These are phyloP conservation scores for Dendrophyllia cribrosa DNA, from an alignment of 64 coral and sea anemone genomes.

Conservation along the genomic window DNA sequence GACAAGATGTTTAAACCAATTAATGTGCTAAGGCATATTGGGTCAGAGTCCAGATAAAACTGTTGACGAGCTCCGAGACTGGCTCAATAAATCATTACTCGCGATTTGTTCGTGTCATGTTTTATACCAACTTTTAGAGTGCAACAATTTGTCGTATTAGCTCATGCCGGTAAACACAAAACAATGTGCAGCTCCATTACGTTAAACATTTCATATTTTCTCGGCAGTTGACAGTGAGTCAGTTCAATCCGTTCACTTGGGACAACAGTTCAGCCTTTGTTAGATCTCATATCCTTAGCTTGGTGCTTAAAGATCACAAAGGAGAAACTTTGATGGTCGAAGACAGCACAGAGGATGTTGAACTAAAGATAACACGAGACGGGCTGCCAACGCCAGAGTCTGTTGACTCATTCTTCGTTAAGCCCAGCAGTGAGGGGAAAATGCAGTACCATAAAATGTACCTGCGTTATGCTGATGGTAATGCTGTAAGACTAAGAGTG, in stretches of 20 bases:
- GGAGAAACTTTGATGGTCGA: constrained; percentile 10
- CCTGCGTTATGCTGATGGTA: neutral
- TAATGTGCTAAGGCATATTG: no score
- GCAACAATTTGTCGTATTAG: no score
- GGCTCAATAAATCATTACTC: no score
- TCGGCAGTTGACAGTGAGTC: constrained; percentile 53
- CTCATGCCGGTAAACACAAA: no score
- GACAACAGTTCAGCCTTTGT: constrained; percentile 55
- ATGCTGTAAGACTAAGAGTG: constrained; percentile 26
- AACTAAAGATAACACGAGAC: constrained; percentile 46
- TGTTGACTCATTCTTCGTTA: constrained; percentile 44
- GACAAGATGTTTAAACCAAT: no score
- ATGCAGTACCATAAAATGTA: constrained; percentile 72
- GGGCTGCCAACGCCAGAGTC: neutral
- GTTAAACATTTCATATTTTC: neutral
- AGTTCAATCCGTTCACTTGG: constrained; percentile 89
- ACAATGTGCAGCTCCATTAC: neutral
- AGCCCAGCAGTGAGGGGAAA: constrained; percentile 61
- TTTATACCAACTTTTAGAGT: no score
- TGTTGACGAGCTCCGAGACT: no score
- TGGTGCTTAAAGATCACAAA: constrained; percentile 70
- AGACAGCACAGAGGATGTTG: constrained; percentile 48
- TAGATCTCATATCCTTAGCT: constrained; percentile 54
- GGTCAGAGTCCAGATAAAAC: no score
- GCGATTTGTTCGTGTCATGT: no score